phyloP scores from a whole-genome alignment of 2,888 invertebrate genomes.

The Encarsia formosa region DNA sequence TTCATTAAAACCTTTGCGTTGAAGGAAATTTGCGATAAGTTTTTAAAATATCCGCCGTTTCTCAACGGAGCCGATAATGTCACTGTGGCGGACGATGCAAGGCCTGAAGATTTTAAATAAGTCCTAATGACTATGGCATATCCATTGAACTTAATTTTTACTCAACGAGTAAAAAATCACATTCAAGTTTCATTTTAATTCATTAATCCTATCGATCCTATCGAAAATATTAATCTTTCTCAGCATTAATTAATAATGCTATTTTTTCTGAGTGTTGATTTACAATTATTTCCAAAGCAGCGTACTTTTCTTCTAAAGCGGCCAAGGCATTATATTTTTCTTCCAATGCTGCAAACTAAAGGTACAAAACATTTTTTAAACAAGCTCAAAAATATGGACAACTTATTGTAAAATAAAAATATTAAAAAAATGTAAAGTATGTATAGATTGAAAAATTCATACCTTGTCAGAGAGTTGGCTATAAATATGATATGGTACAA shows the following conservation, averaged over 20 bases:
- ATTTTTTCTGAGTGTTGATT: conserved; percentile 41
- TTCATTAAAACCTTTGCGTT: too few relatives aligned
- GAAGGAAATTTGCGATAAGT: too few relatives aligned
- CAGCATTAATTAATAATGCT: conserved; percentile 33
- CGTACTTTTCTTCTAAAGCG: conserved; percentile 43
- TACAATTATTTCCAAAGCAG: conserved; percentile 39
- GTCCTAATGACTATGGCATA: too few relatives aligned
- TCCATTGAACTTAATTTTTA: too few relatives aligned
- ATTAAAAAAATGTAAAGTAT: conserved; percentile 3
- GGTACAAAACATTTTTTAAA: conserved; percentile 9
- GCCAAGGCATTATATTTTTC: conserved; percentile 42
- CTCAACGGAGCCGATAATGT: too few relatives aligned
- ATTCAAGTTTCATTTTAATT: too few relatives aligned
- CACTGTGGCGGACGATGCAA: too few relatives aligned
- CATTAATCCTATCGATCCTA: too few relatives aligned
- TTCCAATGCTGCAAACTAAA: conserved; percentile 41
- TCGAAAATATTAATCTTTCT: too few relatives aligned
- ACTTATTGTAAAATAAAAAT: conserved; percentile 1
- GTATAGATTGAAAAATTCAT: conserved; percentile 16
- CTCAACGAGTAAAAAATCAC: too few relatives aligned
- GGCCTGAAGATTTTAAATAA: too few relatives aligned
- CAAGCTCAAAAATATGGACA: not conserved
- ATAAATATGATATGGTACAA: conserved; percentile 47
- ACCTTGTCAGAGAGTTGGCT: conserved; percentile 47
- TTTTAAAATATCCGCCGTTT: too few relatives aligned